Conservation (phyloP, 2,888 invertebrate species). For the Nineta flava region DNA sequence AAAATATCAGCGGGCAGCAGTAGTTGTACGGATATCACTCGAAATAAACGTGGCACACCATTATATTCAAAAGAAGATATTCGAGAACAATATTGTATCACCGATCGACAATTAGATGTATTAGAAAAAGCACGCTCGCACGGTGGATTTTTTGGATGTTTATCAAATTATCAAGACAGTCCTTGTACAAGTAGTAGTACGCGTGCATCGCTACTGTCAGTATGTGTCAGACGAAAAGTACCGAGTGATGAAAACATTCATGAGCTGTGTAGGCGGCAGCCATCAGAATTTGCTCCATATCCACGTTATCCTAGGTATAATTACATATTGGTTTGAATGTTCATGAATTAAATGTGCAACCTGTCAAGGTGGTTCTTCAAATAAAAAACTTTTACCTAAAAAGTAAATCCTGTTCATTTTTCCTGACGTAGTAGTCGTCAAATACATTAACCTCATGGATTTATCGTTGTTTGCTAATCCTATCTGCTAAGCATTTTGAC, state of each 20-base stretch:
- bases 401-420: too few species aligned
- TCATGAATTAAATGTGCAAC: neutral
- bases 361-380: too few species aligned
- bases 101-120: conserved; percentile 71
- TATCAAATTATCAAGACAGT: conserved; percentile 56
- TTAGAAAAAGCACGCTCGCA: conserved; percentile 44
- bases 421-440: too few species aligned
- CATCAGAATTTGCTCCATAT: conserved; percentile 63
- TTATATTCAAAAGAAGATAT: conserved; percentile 81
- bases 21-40: conserved; percentile 29
- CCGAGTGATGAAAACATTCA: conserved; percentile 80
- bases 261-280: conserved; percentile 27
- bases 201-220: conserved; percentile 59
- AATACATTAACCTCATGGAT: too few species aligned
- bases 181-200: conserved; percentile 37
- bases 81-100: conserved; percentile 88
- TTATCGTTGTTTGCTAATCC: too few species aligned
- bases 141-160: conserved; percentile 69
- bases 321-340: neutral
- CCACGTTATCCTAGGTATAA: conserved; percentile 50
- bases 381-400: too few species aligned
- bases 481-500: too few species aligned
- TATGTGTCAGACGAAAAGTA: conserved; percentile 70
- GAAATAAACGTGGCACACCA: conserved; percentile 26
- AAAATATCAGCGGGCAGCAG: conserved; percentile 31